Base-by-base conservation (phyloP, 2,113 vertebrate species). In the Xiphias gladius region DNA sequence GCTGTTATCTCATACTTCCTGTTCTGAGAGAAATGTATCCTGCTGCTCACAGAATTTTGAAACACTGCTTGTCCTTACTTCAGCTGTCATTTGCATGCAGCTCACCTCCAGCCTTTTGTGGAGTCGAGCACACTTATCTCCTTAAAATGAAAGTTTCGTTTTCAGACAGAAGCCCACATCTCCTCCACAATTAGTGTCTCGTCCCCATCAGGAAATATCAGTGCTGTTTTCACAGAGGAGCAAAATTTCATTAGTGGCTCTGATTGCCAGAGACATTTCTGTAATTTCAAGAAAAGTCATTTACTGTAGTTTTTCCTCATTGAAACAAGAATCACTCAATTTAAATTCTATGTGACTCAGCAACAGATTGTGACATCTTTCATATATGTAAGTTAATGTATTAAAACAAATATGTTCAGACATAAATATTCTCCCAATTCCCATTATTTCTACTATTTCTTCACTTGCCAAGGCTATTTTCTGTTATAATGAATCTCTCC, bases 401-500 rank as follows among this genome's bases (percentile, higher is more conserved):
- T 35, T 35, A 35, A 35, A 12, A 10, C 0, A 5, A 22, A n/a
- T 20, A 66, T 48, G 5, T 69, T n/a, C 12, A 11, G 65, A 16
- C n/a, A 24, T 8, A 59, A 14, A 63, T 57, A 20, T 24, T 32
- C 0, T 7, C 39, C 17, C 1, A 12, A 16, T 68, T 54, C 46
- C 7, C 9, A 61, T 52, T 6, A 6, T 55, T 35, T 50, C 19
- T 65, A 22, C 20, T 5, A 1, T 24, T 22, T 35, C 14, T 24
- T 22, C 20, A 19, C 12, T 8, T 41, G 0, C 7, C 13, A 7
- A 37, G 16, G 5, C 19, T 41, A 5, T n/a, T 30, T 54, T 26
- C 46, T 28, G 73, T 39, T 28, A 61, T 50, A 32, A 62, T 10
- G 9, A 0, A 1, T 61, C 41, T 71, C 14, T 59, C 93, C 93